Conservation (phyloP, 2,888 invertebrate species). For the Zaprionus bogoriensis region DNA sequence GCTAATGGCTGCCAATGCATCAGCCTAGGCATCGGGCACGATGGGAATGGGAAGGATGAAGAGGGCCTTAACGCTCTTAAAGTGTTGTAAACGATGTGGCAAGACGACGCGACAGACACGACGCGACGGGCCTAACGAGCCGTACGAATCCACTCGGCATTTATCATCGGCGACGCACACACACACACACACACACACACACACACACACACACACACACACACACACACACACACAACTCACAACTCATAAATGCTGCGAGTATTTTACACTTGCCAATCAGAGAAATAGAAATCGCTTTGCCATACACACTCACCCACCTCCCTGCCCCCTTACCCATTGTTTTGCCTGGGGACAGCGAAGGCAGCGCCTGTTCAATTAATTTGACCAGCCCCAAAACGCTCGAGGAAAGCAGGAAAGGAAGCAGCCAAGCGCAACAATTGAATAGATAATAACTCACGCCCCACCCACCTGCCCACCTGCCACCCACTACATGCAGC, state of each 20-base stretch:
- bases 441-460: slow-evolving; percentile 82
- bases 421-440: slow-evolving; percentile 72
- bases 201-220: too few species aligned
- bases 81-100: slow-evolving; percentile 70
- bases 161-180: slow-evolving; percentile 68
- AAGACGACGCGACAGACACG: slow-evolving; percentile 47
- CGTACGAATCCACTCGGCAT: slow-evolving; percentile 46
- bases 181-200: too few species aligned
- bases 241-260: slow-evolving; percentile 59
- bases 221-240: too few species aligned
- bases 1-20: slow-evolving; percentile 73
- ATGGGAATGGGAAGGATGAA: neutral
- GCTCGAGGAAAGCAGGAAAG: slow-evolving; percentile 54
- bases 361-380: slow-evolving; percentile 64
- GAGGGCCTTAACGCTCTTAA: slow-evolving; percentile 46
- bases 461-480: slow-evolving; percentile 74
- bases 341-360: neutral
- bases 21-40: slow-evolving; percentile 34
- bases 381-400: slow-evolving; percentile 63
- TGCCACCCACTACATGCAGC: slow-evolving; percentile 46
- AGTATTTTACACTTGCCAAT: slow-evolving; percentile 55
- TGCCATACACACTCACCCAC: neutral
- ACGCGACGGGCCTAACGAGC: slow-evolving; percentile 59
- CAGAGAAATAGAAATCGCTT: slow-evolving; percentile 25
- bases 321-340: neutral